Conservation (phyloP, 2,888 invertebrate species). For the Calliopum simillimum region DNA sequence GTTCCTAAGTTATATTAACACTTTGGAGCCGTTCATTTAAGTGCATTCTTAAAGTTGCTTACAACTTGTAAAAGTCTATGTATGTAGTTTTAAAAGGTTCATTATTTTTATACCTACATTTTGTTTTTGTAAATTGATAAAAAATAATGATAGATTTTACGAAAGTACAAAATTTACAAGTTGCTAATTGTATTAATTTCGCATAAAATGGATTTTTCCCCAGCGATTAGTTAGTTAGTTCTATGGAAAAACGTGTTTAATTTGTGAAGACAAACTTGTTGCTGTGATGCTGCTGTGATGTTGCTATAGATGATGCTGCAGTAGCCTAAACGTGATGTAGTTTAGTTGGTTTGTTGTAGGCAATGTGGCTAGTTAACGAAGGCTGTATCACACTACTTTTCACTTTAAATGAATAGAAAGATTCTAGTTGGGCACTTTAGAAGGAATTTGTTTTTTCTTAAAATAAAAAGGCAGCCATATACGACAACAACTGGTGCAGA, state of each 20-base stretch:
- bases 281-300: slow-evolving; percentile 34
- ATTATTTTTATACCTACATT: too few relatives aligned
- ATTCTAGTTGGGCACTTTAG: too few relatives aligned
- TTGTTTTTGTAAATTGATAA: slow-evolving; percentile 25
- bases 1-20: slow-evolving; percentile 40
- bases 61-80: too few relatives aligned
- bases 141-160: slow-evolving; percentile 54
- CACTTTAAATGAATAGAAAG: too few relatives aligned
- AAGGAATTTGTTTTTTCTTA: too few relatives aligned
- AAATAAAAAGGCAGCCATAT: too few relatives aligned
- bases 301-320: too few relatives aligned
- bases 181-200: slow-evolving; percentile 61
- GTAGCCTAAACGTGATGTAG: neutral
- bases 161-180: slow-evolving; percentile 54
- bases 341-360: slow-evolving; percentile 3
- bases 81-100: too few relatives aligned
- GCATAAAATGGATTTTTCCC: slow-evolving; percentile 46
- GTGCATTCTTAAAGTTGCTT: neutral
- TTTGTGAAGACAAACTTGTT: slow-evolving; percentile 60
- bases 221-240: slow-evolving; percentile 54
- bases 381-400: neutral
- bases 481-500: too few relatives aligned
- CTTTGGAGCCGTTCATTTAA: slow-evolving; percentile 18
- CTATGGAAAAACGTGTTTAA: slow-evolving; percentile 64
- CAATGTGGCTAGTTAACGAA: neutral